These are phyloP conservation scores for Tenthredo amoena DNA, from an alignment of 2,888 invertebrate species.

Conservation along the genomic window DNA sequence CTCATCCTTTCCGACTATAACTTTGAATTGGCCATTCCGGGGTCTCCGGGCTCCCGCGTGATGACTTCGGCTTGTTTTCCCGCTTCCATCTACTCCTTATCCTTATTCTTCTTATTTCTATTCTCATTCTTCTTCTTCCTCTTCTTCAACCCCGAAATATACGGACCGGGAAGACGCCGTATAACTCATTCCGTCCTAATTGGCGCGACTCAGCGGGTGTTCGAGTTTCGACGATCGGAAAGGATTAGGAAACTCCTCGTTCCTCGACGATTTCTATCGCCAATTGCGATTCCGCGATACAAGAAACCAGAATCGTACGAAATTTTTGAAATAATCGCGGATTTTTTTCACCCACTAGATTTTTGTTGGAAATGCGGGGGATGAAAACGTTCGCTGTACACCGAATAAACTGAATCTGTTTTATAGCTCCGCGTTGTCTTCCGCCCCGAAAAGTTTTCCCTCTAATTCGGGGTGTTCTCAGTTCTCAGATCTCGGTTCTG, in stretches of 20 bases:
- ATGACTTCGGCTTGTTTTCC: slow-evolving; percentile 50
- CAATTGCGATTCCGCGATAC: not conserved
- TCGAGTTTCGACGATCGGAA: not conserved
- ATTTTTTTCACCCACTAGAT: no score
- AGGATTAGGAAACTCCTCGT: not conserved
- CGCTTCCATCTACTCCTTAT: not conserved
- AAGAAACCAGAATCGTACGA: not conserved
- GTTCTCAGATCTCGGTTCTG: not conserved
- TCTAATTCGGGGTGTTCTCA: not conserved
- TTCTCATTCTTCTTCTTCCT: not conserved
- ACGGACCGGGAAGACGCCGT: slow-evolving; percentile 52
- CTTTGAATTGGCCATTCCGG: slow-evolving; percentile 57
- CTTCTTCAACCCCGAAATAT: not conserved
- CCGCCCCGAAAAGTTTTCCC: not conserved
- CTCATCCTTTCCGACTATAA: slow-evolving; percentile 53
- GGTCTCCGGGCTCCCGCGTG: slow-evolving; percentile 29
- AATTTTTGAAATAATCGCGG: not conserved
- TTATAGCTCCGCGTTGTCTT: not conserved
- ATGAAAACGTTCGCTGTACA: not conserved
- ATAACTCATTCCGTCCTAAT: slow-evolving; percentile 63
- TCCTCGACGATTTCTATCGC: not conserved
- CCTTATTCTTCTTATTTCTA: no score
- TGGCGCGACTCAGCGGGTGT: slow-evolving; percentile 58
- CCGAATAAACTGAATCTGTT: not conserved
- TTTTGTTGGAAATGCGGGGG: not conserved